Evolutionary conservation across 2,888 invertebrate genomes (phyloP).

Genomic region (Opisthograptis luteolata): DNA sequence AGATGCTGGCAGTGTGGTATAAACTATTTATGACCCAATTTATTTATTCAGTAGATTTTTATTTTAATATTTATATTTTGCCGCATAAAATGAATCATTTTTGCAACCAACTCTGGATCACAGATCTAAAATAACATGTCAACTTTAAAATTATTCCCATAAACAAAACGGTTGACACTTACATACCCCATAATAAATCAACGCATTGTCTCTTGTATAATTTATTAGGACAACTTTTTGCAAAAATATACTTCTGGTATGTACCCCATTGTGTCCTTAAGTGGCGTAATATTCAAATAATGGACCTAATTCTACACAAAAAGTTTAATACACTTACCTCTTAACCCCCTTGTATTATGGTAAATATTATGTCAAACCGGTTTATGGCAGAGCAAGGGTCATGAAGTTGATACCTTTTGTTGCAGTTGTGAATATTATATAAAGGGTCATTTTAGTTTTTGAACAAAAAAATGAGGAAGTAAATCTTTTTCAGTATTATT

Average conservation of each 20-base stretch:
- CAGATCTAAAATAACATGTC: conserved; percentile 14
- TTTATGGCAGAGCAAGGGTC: conserved; percentile 12
- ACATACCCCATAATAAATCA: conserved; percentile 24
- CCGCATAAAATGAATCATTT: too few species aligned
- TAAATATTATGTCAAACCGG: conserved; percentile 25
- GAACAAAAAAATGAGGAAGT: background rate
- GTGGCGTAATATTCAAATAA: conserved; percentile 67
- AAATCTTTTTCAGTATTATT: background rate
- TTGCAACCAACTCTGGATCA: too few species aligned
- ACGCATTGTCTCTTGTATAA: conserved; percentile 15
- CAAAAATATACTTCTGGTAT: conserved; percentile 44
- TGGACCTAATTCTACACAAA: conserved; percentile 43
- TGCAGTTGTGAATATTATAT: conserved; percentile 10
- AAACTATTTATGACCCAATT: too few species aligned
- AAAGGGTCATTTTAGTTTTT: conserved; percentile 5
- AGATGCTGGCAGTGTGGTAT: too few species aligned
- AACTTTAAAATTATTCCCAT: conserved; percentile 16
- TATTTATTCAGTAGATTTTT: too few species aligned
- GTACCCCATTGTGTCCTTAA: conserved; percentile 56
- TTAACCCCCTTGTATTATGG: conserved; percentile 21
- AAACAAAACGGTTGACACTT: conserved; percentile 15
- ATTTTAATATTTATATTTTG: too few species aligned
- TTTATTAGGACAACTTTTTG: conserved; percentile 23
- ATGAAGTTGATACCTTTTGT: conserved; percentile 10
- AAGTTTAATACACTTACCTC: conserved; percentile 40